phyloP scores from a whole-genome alignment of 2,888 invertebrate species.

The Drosophila nr. perissopoda region DNA sequence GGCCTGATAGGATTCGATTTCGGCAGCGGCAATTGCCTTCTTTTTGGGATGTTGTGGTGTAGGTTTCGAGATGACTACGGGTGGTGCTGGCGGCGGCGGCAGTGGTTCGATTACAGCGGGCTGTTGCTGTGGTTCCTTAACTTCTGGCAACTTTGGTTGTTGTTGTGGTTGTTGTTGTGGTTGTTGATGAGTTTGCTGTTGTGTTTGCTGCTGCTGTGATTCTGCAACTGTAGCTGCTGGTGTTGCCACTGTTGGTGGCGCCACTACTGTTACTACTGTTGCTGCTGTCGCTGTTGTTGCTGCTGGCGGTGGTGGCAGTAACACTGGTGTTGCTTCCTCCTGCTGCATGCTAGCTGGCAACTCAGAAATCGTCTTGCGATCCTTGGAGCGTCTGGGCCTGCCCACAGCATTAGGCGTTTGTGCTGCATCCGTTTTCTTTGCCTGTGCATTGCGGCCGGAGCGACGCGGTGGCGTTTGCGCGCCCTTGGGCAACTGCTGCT shows the following conservation, averaged over 20 bases:
- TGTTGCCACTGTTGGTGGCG: constrained; percentile 17
- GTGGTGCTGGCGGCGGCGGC: constrained; percentile 10
- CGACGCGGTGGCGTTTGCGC: constrained; percentile 84
- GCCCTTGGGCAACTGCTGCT: constrained; percentile 77
- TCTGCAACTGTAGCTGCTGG: constrained; percentile 6
- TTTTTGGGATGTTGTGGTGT: constrained; percentile 83
- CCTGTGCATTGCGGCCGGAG: constrained; percentile 84
- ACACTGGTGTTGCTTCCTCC: constrained; percentile 77
- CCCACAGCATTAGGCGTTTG: constrained; percentile 83
- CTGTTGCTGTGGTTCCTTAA: constrained; percentile 20
- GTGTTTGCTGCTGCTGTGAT: constrained; percentile 9
- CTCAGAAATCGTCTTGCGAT: constrained; percentile 88
- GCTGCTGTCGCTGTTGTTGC: constrained; percentile 2
- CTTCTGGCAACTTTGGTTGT: constrained; percentile 20
- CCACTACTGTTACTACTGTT: constrained; percentile 73
- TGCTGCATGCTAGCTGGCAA: constrained; percentile 25
- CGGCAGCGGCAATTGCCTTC: constrained; percentile 82
- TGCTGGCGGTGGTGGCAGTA: constrained; percentile 44
- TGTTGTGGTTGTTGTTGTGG: background rate
- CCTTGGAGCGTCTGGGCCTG: constrained; percentile 87
- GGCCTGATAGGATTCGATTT: constrained; percentile 81
- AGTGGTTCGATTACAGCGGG: constrained; percentile 9
- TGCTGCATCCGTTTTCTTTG: constrained; percentile 71
- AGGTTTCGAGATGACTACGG: constrained; percentile 53
- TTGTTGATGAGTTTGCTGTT: constrained; percentile 1